Evolutionary conservation across 2,113 vertebrate genomes (phyloP).

Genomic region (Triplophysa siluroides): DNA sequence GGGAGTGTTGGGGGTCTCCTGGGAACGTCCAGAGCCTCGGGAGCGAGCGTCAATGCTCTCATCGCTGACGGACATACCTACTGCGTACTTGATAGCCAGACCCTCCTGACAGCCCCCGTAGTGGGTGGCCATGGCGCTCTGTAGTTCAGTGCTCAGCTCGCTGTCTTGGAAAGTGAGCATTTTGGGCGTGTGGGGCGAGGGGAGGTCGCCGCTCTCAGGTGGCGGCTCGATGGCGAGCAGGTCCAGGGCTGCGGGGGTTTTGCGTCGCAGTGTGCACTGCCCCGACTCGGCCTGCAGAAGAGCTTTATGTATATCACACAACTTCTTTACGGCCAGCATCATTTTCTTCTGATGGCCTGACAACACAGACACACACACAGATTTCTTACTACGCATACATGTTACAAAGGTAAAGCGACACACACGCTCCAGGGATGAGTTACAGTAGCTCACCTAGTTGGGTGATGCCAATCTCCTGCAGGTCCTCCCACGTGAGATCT

Average conservation of each 20-base stretch:
- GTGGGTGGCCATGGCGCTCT: slow-evolving; percentile 81
- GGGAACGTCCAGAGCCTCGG: slow-evolving; percentile 86
- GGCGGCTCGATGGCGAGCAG: slow-evolving; percentile 85
- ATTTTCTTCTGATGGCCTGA: slow-evolving; percentile 97
- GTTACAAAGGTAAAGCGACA: no score
- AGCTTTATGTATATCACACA: slow-evolving; percentile 86
- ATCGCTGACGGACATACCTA: slow-evolving; percentile 82
- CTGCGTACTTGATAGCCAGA: slow-evolving; percentile 69
- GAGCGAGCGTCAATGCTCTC: slow-evolving; percentile 89
- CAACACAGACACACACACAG: slow-evolving; percentile 9
- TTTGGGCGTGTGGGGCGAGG: slow-evolving; percentile 77
- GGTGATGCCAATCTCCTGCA: slow-evolving; percentile 95
- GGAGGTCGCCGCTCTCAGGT: slow-evolving; percentile 74
- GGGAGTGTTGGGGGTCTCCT: slow-evolving; percentile 73
- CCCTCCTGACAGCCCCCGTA: slow-evolving; percentile 74
- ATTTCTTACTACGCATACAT: not conserved
- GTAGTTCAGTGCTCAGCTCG: slow-evolving; percentile 88
- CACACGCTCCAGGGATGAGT: not conserved
- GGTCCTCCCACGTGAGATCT: slow-evolving; percentile 92
- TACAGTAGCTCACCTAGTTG: slow-evolving; percentile 83
- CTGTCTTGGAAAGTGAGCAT: slow-evolving; percentile 92
- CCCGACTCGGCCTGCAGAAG: slow-evolving; percentile 75
- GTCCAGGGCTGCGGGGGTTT: slow-evolving; percentile 72
- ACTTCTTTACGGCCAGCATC: slow-evolving; percentile 91
- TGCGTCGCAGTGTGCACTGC: slow-evolving; percentile 75